Percentiles rank a stretch among this genome's conserved stretches.
These are phyloP conservation scores for Parnassius glacialis DNA, from an alignment of 2,888 invertebrate species.

Conservation along the genomic window DNA sequence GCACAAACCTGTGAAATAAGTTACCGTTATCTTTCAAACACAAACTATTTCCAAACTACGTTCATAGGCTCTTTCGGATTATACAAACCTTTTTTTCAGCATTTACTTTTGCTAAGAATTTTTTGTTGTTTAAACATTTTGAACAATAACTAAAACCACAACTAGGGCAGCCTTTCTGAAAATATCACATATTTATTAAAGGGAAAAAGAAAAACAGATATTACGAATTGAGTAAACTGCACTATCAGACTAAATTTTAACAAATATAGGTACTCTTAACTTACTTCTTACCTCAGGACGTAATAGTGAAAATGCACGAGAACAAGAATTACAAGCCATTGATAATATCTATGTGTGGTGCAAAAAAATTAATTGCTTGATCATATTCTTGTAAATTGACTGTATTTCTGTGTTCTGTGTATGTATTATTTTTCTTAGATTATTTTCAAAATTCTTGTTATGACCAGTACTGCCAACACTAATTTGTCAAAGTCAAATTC, in stretches of 20 bases:
- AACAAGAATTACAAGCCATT: constrained; percentile 86
- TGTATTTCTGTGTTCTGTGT: too few species aligned
- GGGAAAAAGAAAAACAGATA: too few species aligned
- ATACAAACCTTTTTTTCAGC: constrained; percentile 82
- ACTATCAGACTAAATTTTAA: too few species aligned
- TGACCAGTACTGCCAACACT: too few species aligned
- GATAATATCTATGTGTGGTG: too few species aligned
- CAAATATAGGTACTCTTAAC: background rate
- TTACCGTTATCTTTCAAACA: background rate
- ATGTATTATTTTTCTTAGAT: too few species aligned
- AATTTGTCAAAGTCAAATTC: too few species aligned
- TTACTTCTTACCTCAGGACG: constrained; percentile 83
- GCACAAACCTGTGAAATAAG: constrained; percentile 56
- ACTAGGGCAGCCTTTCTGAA: constrained; percentile 89
- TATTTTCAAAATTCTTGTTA: too few species aligned
- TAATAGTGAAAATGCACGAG: constrained; percentile 85
- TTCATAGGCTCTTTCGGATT: background rate
- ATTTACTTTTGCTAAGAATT: constrained; percentile 83
- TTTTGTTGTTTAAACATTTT: constrained; percentile 88
- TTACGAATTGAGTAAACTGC: too few species aligned
- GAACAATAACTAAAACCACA: constrained; percentile 92
- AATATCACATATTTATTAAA: constrained; percentile 31
- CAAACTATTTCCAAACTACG: background rate
- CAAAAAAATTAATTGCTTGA: too few species aligned
- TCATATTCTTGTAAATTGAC: too few species aligned